Conservation (phyloP, 23 tunicate species). For the Clavelina lepadiformis region DNA sequence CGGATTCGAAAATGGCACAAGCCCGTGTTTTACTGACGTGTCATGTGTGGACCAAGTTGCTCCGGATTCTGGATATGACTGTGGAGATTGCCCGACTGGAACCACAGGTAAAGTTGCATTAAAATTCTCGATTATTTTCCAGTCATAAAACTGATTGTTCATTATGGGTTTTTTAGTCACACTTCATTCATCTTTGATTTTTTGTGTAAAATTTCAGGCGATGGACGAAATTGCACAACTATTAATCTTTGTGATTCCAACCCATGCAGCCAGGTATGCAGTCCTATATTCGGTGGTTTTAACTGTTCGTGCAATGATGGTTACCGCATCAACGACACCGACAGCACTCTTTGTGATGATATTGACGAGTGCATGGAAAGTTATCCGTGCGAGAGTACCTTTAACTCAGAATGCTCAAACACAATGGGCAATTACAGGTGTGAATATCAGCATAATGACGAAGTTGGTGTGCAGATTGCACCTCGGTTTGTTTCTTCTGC, state of each 20-base stretch:
- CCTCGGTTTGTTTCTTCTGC: too few relatives aligned
- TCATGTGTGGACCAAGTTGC: constrained; percentile 45
- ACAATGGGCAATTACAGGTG: constrained; percentile 47
- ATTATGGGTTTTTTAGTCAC: too few relatives aligned
- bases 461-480: too few relatives aligned
- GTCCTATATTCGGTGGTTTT: constrained; percentile 7
- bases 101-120: constrained; percentile 54
- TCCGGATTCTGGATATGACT: constrained; percentile 33
- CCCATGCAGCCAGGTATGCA: constrained; percentile 36
- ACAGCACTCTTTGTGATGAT: constrained; percentile 34
- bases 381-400: constrained; percentile 23
- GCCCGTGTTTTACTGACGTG: constrained; percentile 32
- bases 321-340: constrained; percentile 13
- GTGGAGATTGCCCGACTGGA: constrained; percentile 51
- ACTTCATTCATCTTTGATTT: too few relatives aligned
- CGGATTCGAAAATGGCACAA: too few relatives aligned
- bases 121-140: too few relatives aligned
- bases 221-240: constrained; percentile 49
- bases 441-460: too few relatives aligned
- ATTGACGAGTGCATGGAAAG: constrained; percentile 48
- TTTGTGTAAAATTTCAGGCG: too few relatives aligned
- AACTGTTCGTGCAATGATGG: constrained; percentile 46
- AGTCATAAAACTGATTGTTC: too few relatives aligned
- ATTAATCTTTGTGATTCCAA: constrained; percentile 38
- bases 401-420: constrained; percentile 36